These are phyloP conservation scores for Antheraea assamensis DNA, from an alignment of 2,888 invertebrate species.

Conservation along the genomic window DNA sequence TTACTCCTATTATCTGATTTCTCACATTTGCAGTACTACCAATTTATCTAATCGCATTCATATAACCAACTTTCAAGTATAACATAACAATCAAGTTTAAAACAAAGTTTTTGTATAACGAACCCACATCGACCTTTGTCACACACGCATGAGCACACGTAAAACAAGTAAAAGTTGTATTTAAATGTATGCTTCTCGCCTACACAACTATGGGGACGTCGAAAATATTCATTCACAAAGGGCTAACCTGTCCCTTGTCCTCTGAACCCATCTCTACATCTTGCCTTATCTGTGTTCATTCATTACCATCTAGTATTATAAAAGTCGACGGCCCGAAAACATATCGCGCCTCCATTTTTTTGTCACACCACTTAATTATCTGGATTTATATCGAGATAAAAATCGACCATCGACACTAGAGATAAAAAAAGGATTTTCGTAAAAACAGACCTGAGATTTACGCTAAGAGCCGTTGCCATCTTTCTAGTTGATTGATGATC, in stretches of 20 bases:
- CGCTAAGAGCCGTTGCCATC: slow-evolving; percentile 22
- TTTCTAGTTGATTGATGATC: slow-evolving; percentile 22
- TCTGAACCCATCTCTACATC: slow-evolving; percentile 69
- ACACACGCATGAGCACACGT: slow-evolving; percentile 46
- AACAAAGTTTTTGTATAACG: slow-evolving; percentile 20
- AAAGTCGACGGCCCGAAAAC: slow-evolving; percentile 78
- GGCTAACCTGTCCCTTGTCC: slow-evolving; percentile 66
- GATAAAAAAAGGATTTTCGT: slow-evolving; percentile 46
- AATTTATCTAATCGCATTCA: slow-evolving; percentile 3
- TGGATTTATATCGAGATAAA: slow-evolving; percentile 79
- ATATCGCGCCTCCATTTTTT: slow-evolving; percentile 79
- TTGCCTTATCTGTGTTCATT: slow-evolving; percentile 78
- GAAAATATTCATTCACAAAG: slow-evolving; percentile 70
- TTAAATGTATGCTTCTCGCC: slow-evolving; percentile 26
- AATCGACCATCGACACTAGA: slow-evolving; percentile 57
- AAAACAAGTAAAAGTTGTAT: slow-evolving; percentile 44
- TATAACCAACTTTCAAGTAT: slow-evolving; percentile 14
- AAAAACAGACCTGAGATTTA: slow-evolving; percentile 21
- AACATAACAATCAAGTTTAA: slow-evolving; percentile 20
- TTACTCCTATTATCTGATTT: background rate
- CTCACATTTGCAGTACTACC: background rate
- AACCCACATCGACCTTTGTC: slow-evolving; percentile 45
- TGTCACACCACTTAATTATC: slow-evolving; percentile 81
- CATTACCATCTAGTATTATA: slow-evolving; percentile 81
- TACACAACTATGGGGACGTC: slow-evolving; percentile 44